Base-by-base conservation (phyloP, 2,888 invertebrate species). In the Sturmia bella region DNA sequence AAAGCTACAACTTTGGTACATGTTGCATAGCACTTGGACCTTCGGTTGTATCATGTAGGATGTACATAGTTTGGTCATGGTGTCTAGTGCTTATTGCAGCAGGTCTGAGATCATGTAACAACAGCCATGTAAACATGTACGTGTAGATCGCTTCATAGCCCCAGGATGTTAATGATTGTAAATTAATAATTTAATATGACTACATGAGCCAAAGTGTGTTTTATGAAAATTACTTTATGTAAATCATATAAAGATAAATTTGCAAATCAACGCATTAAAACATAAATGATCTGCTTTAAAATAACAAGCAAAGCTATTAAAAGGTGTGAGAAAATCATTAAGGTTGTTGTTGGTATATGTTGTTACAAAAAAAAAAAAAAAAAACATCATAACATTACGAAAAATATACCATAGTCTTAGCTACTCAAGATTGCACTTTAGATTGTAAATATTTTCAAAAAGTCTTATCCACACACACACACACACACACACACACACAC, bases 181-280 rank as follows among this genome's bases (percentile, higher is more conserved):
- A 89, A 89, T 89, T 89, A 89, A 89, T 88, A 89, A 89, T 89
- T 88, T 89, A 87, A 89, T 89, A 85, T 84, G 80, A 83, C 84
- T 76, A 79, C 80, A 83, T 83, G 83, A 80, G 81, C 81, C 74
- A 73, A 64, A 84, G 84, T 83, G 84, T 84, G 85, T 84, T 84
- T 83, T 80, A 63, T 80, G 83, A 80, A 84, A 83, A 84, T 84
- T 84, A 77, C 78, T 85, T 84, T 82, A 83, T 76, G 75, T 84
- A 85, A 85, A 85, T 85, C 85, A 85, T 84, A 85, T 85, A 84
- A 85, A 85, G 85, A 86, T 85, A 85, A 85, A 86, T 86, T 84
- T 84, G 54, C 75, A 79, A 83, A 84, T 84, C 85, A 85, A 85
- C 84, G 84, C 80, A 85, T 85, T 85, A 84, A 85, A 84, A 80